These are phyloP conservation scores for Leptinotarsa rubiginosa DNA, from an alignment of 2,888 invertebrate species.

Conservation along the genomic window DNA sequence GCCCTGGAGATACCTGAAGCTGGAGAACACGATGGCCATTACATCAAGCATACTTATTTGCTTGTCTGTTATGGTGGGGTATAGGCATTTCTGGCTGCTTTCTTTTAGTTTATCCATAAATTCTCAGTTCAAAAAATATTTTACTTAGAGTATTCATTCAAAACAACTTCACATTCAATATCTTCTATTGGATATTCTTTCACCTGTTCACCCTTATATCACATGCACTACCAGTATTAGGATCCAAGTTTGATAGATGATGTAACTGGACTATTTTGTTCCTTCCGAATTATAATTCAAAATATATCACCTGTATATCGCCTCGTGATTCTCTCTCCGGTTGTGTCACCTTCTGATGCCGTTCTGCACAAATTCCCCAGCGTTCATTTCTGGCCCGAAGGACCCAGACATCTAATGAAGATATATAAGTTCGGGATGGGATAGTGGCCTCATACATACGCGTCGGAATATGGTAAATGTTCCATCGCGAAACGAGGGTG, in stretches of 20 bases:
- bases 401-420: constrained; percentile 36
- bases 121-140: too few relatives aligned
- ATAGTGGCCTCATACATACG: constrained; percentile 33
- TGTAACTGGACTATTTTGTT: background rate
- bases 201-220: too few relatives aligned
- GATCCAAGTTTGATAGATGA: too few relatives aligned
- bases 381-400: constrained; percentile 8
- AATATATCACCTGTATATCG: constrained; percentile 13
- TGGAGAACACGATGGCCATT: too few relatives aligned
- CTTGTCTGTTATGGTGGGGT: too few relatives aligned
- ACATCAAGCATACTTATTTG: too few relatives aligned
- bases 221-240: too few relatives aligned
- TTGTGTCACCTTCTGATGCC: background rate
- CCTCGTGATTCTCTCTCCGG: background rate
- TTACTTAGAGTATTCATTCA: rapidly evolving
- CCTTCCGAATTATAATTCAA: background rate
- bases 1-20: too few relatives aligned
- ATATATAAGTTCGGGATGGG: constrained; percentile 34
- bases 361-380: background rate
- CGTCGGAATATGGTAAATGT: constrained; percentile 27
- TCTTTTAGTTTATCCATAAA: too few relatives aligned
- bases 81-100: too few relatives aligned
- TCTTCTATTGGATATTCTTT: too few relatives aligned
- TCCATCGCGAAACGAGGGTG: constrained; percentile 31
- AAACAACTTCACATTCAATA: too few relatives aligned